Evolutionary conservation across 37 sponge, comb jelly and placozoan species (phyloP), one percentile per base, ranked within the genome.

Genomic region (Spongilla lacustris): DNA sequence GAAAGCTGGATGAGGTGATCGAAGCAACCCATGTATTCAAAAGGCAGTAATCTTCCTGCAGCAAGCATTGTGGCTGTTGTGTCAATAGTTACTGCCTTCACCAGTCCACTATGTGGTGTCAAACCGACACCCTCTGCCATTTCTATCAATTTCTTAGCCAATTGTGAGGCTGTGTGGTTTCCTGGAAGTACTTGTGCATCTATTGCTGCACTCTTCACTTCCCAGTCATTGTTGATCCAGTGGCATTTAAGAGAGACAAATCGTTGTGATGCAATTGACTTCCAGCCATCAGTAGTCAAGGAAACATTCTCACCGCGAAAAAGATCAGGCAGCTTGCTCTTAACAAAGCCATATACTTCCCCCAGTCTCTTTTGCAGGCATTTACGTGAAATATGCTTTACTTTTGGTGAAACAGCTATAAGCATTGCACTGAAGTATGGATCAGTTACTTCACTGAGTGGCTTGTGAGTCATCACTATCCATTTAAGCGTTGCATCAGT

Each of bases 1-100:
- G 58, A 58, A 58, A 58, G 58, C 58, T 58, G 58, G 58, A 58
- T 58, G 58, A 58, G 58, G 58, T 58, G 58, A 58, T 58, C 58
- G 58, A 58, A 58, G 58, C 58, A 58, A 58, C 58, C 58, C 58
- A 58, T 58, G 58, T 58, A 58, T 58, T 19, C 58, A 58, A 58
- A 58, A 58, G 58, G 21, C 58, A 17, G 58, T 58, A 58, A 19
- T 58, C 58, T 58, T 58, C 21, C 58, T 10, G 58, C 58, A 58
- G 58, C 58, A 58, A 58, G 58, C 58, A 58, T 58, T 58, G 58
- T 58, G 58, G 58, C 58, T 58, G 58, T 58, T 58, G 58, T 58
- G 12, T 58, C 12, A 58, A 58, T 58, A 58, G 58, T 58, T 58
- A 58, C 58, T 58, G 58, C 58, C 11, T 8, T 58, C 58, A 58